Evolutionary conservation across 2,888 invertebrate species (phyloP), one percentile per base, ranked within the genome.

Genomic region (Tupiocoris notatus): DNA sequence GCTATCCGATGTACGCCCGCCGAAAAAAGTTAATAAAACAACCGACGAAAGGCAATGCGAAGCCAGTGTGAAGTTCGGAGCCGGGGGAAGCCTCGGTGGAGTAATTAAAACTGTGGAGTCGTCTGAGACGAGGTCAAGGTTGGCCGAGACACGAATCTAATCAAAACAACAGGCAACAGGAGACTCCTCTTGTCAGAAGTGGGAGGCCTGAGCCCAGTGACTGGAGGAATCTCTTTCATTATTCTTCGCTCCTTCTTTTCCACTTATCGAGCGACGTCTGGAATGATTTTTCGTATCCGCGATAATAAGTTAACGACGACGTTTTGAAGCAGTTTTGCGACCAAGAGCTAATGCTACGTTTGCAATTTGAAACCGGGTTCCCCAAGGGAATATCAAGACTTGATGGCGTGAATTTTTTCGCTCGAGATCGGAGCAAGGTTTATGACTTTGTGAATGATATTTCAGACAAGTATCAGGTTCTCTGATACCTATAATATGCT

Each of bases 21-120:
- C 39, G 39, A 21, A 64, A 64, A 64, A 64, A 64, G 16, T 6
- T 16, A 24, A 23, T 24, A 24, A 20, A 20, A 24, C 65, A 65
- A 39, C 39, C 20, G 39, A 20, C n/a, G 63, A 63, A 62, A 62
- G 62, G 23, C 21, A 21, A 16, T 21, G 63, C n/a, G 2, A 16
- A 63, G 63, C 17, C 63, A 24, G 63, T 20, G 62, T 63, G 21
- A 9, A 1, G 63, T 39, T 70, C 24, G 58, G n/a, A n/a, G n/a
- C 58, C 61, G 23, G 70, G 20, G 25, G 67, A 65, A 57, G 67
- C 58, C 62, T 39, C 56, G 18, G 9, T 24, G 2, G 63, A 63
- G 73, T 76, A 76, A 76, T 76, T 76, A 76, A 76, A 76, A 76
- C 62, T 68, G 74, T 73, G 75, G 66, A 67, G 66, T 76, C 39